Percentiles rank a stretch among this genome's conserved stretches.
Conservation (phyloP, 2,113 vertebrate species). For the Mustelus asterias region DNA sequence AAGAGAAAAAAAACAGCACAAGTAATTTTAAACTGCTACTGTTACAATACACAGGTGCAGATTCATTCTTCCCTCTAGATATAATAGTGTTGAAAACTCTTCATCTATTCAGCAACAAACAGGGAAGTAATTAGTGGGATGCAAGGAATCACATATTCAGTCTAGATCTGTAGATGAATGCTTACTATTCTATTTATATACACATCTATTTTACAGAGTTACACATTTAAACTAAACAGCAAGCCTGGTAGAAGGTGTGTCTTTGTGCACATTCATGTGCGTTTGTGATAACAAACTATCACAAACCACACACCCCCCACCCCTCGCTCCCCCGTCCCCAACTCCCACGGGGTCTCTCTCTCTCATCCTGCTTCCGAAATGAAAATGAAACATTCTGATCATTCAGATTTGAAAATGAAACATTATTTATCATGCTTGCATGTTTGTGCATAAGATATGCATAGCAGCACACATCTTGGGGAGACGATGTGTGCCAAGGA, state of each 20-base stretch:
- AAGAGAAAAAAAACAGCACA: slow-evolving; percentile 51
- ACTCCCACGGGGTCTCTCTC: background rate
- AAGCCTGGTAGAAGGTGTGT: background rate
- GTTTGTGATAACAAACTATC: slow-evolving; percentile 19
- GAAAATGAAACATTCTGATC: slow-evolving; percentile 52
- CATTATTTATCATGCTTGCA: slow-evolving; percentile 46
- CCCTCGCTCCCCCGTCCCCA: slow-evolving; percentile 32
- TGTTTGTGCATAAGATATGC: background rate
- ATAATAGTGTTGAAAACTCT: background rate
- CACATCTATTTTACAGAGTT: background rate
- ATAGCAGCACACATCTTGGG: no score
- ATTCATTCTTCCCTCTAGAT: background rate
- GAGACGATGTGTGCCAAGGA: no score
- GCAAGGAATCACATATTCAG: background rate
- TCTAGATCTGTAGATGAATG: background rate
- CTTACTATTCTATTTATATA: no score
- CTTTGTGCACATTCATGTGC: background rate
- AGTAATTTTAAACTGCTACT: slow-evolving; percentile 54
- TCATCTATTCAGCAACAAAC: no score
- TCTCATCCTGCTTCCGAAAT: background rate
- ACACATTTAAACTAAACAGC: background rate
- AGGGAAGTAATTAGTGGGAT: background rate
- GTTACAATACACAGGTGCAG: background rate
- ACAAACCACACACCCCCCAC: slow-evolving; percentile 39
- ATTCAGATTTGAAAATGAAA: slow-evolving; percentile 50